These are phyloP conservation scores for Carpatolechia fugitivella DNA, from an alignment of 2,888 invertebrate species.

Conservation along the genomic window DNA sequence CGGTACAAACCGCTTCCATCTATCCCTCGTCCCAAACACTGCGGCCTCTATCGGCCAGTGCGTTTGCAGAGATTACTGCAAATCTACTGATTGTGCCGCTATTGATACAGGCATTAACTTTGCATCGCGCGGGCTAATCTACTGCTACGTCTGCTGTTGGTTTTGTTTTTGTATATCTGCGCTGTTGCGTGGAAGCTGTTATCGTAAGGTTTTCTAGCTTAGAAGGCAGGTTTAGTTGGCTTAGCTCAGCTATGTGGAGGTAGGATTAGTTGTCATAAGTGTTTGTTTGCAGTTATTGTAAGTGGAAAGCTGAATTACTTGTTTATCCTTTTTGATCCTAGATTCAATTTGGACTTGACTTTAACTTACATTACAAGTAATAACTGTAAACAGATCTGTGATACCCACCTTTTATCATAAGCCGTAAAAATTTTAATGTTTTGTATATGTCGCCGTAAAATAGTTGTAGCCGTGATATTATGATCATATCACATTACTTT, in stretches of 20 bases:
- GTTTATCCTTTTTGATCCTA: too few species aligned
- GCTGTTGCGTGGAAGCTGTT: neutral
- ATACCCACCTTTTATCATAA: too few species aligned
- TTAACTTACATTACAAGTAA: too few species aligned
- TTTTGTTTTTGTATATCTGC: conserved; percentile 57
- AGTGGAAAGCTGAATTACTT: neutral
- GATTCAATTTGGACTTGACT: too few species aligned
- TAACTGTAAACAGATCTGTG: too few species aligned
- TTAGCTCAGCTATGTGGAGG: neutral
- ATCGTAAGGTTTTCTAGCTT: neutral
- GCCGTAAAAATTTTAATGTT: too few species aligned
- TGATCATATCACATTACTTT: too few species aligned
- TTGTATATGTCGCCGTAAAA: too few species aligned
- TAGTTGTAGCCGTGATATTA: too few species aligned
- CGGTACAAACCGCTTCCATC: neutral
- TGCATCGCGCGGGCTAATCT: conserved; percentile 50
- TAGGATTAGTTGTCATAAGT: conserved; percentile 1
- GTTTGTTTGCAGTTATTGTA: neutral
- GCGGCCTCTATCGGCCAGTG: conserved; percentile 47
- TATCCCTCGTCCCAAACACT: conserved; percentile 27
- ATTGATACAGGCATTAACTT: conserved; percentile 55
- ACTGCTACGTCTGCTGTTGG: conserved; percentile 43
- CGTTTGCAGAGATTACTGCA: conserved; percentile 62
- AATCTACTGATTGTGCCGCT: conserved; percentile 60
- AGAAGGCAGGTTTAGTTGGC: neutral